Evolutionary conservation across 2,888 invertebrate species (phyloP), one percentile per base, ranked within the genome.

Genomic region (Drosophila gaucha): DNA sequence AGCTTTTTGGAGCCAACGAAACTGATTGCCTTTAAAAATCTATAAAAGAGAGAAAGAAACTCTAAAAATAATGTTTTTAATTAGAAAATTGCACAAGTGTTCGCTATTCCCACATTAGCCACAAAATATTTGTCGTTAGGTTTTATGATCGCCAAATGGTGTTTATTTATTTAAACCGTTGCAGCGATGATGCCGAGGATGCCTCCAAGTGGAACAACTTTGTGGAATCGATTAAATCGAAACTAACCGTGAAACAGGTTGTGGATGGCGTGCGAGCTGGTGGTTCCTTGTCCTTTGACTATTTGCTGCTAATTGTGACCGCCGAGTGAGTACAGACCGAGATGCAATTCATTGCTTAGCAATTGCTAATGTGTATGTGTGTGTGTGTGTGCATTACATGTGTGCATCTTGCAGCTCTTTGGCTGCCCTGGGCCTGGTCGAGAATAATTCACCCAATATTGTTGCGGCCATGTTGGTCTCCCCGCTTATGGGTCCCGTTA

Each of bases 221-320:
- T 89, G 94, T 96, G 35, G 95, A 95, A 80, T 96, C 96, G 6
- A 95, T 96, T 77, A 94, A 95, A 85, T 95, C 96, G 0, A 95
- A 96, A 88, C 91, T 96, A 77, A 96, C 96, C 2, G 96, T 96
- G 35, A 95, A 96, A 78, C 96, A 96, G 92, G 96, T 97, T 1
- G 96, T 97, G 1, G 96, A 96, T 77, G 95, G 96, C 9, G 96
- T 95, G 6, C 89, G 92, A 24, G 80, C 94, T 14, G 96, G 96
- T n/a, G 96, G 96, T 24, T 94, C 94, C 74, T 91, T 97, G 43
- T 96, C 96, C 1, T 97, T 97, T 89, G 97, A 97, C 92, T 97
- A 95, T 89, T 93, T 97, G 12, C 93, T 96, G 65, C 92, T 97
- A 62, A 95, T 96, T 67, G 93, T 96, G 66, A 95, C 97, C 28